Conservation (phyloP, 2,888 invertebrate genomes). For the Chloroclystis v-ata region DNA sequence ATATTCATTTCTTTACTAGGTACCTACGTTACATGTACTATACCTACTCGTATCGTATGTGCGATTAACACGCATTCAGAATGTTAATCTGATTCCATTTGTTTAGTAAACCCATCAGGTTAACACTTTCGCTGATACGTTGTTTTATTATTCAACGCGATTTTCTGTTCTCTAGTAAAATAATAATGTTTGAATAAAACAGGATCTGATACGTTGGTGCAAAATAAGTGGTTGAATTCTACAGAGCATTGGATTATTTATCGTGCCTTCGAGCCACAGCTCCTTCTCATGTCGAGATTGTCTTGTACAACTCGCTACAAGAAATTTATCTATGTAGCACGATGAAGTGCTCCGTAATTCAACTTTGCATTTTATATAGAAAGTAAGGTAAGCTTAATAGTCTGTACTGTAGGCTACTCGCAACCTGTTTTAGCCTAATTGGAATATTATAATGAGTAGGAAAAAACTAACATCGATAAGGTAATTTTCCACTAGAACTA, state of each 20-base stretch:
- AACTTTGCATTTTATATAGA: slow-evolving; percentile 29
- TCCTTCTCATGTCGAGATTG: slow-evolving; percentile 25
- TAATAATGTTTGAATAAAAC: too few relatives aligned
- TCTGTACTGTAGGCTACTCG: slow-evolving; percentile 6
- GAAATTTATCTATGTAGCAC: slow-evolving; percentile 50
- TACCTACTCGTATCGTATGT: too few relatives aligned
- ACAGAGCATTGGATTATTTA: slow-evolving; percentile 12
- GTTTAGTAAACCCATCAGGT: slow-evolving; percentile 31
- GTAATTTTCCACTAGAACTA: background rate
- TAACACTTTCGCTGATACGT: too few relatives aligned
- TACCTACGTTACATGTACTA: too few relatives aligned
- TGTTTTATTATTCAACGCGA: too few relatives aligned
- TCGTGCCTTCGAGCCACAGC: slow-evolving; percentile 29
- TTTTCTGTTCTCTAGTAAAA: too few relatives aligned
- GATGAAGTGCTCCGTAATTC: slow-evolving; percentile 35
- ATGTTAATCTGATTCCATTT: slow-evolving; percentile 14
- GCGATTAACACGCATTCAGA: too few relatives aligned
- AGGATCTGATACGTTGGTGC: too few relatives aligned
- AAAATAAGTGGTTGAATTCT: slow-evolving; percentile 24
- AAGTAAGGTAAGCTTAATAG: slow-evolving; percentile 22
- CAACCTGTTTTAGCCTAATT: slow-evolving; percentile 20
- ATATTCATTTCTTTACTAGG: too few relatives aligned
- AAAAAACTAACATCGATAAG: background rate
- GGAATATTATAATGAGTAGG: slow-evolving; percentile 2
- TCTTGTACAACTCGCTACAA: slow-evolving; percentile 36